Evolutionary conservation across 2,113 vertebrate species (phyloP), one percentile per base, ranked within the genome.

Genomic region (Phodopus roborovskii): DNA sequence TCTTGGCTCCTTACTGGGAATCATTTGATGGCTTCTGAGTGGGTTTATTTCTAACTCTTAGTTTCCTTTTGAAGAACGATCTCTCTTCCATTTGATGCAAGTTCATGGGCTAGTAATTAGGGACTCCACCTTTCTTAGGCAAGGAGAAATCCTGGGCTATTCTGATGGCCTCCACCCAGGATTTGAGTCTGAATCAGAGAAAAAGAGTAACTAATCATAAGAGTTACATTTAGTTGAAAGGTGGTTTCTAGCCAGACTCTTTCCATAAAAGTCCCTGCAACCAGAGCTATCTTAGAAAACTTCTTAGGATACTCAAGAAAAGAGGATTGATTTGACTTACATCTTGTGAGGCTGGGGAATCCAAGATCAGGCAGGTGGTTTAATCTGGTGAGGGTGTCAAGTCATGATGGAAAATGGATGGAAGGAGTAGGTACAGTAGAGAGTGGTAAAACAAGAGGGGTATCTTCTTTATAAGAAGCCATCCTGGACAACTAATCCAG

Each of bases 41-140:
- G 36, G 5, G 30, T 64, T 94, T 90, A 68, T 92, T 82, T 87
- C 10, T 79, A 95, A 53, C 15, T 75, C 45, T 95, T 78, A 42
- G n/a, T 94, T 96, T 96, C 50, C 45, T 95, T 96, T 75, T 75
- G 79, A 78, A 56, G 83, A 87, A 82, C 56, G 70, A 90, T 33
- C 42, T 70, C 48, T 94, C 45, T 92, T 26, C 53, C 42, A 56
- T 45, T 85, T 78, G 74, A 48, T 93, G 48, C 15, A 42, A 58
- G 11, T 56, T 88, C 22, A 28, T 42, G 64, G 42, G 11, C 39
- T 1, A 83, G 68, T 78, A 39, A 42, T 3, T 84, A 50, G 36
- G 79, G 56, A 83, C 0, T 11, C 58, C 36, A 9, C 64, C 6
- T 90, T 45, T 83, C 68, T 5, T 39, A 83, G 86, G 39, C n/a